Evolutionary conservation across 1,140 invertebrate genomes (phyloP).

Genomic region (Atta texana): DNA sequence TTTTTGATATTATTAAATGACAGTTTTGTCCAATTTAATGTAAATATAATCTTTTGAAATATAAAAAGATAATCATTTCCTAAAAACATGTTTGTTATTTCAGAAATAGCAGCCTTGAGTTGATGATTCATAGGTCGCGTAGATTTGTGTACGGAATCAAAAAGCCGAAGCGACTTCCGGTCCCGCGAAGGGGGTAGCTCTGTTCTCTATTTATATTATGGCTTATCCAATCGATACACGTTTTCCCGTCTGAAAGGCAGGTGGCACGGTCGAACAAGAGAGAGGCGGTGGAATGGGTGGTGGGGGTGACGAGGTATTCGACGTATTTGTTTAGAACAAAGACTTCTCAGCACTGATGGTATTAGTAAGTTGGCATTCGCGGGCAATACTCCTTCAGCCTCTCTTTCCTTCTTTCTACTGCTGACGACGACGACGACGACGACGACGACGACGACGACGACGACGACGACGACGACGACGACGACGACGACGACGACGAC

Average conservation of each 20-base stretch:
- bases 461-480: no score
- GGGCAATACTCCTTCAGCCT: constrained; percentile 75
- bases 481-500: constrained; percentile 52
- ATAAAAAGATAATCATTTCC: background rate
- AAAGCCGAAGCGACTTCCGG: constrained; percentile 24
- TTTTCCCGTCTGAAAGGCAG: constrained; percentile 72
- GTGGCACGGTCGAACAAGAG: constrained; percentile 67
- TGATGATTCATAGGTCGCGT: constrained; percentile 3
- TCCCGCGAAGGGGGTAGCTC: constrained; percentile 51
- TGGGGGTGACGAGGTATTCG: constrained; percentile 56
- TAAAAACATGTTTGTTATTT: background rate
- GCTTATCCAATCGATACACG: constrained; percentile 79
- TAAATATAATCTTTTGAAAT: background rate
- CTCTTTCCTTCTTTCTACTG: constrained; percentile 78
- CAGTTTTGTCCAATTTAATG: background rate
- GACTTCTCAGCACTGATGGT: constrained; percentile 72
- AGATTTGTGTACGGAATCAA: constrained; percentile 7
- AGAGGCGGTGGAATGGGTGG: constrained; percentile 22
- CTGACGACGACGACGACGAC: constrained; percentile 28
- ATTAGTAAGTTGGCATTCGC: constrained; percentile 82
- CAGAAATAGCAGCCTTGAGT: background rate
- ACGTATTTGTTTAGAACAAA: constrained; percentile 86
- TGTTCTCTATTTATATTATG: constrained; percentile 73
- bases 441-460: constrained; percentile 35
- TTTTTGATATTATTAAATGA: background rate